Percentiles rank a stretch among this genome's conserved stretches.
Evolutionary conservation across 1,140 invertebrate species (phyloP).

Genomic region (Pseudomyrmex sp.): DNA sequence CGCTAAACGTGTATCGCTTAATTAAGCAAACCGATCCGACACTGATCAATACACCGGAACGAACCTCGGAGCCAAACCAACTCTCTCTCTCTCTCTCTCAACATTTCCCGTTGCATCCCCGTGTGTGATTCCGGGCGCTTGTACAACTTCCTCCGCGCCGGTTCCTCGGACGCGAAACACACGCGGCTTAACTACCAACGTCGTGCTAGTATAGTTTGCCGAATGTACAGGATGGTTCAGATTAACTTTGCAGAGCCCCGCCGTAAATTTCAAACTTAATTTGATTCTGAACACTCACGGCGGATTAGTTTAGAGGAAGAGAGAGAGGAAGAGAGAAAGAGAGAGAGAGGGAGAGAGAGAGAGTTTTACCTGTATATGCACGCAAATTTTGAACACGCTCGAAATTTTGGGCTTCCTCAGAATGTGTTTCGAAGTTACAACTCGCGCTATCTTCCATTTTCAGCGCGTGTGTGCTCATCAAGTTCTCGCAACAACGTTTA

Average conservation of each 20-base stretch:
- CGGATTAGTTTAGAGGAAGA: neutral
- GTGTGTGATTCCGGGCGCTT: neutral
- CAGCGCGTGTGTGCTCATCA: neutral
- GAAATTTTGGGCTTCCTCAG: neutral
- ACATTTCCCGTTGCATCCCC: constrained; percentile 18
- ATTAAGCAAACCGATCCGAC: constrained; percentile 28
- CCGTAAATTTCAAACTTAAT: neutral
- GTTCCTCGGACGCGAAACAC: neutral
- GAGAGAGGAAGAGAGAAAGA: too few species aligned
- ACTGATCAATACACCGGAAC: constrained; percentile 14
- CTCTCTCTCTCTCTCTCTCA: neutral
- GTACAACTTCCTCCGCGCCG: neutral
- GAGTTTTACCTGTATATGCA: too few species aligned
- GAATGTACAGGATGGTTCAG: neutral
- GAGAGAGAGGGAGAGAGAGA: too few species aligned
- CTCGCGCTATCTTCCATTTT: neutral
- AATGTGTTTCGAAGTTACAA: constrained; percentile 7
- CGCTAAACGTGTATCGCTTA: constrained; percentile 24
- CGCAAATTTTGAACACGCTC: neutral
- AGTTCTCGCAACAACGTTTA: neutral
- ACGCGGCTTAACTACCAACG: neutral
- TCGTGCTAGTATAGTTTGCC: too few species aligned
- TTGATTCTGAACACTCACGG: neutral
- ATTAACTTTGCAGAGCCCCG: too few species aligned
- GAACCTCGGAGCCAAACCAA: neutral